phyloP scores from a whole-genome alignment of 1,140 invertebrate species.

The Trypoxylus dichotomus region DNA sequence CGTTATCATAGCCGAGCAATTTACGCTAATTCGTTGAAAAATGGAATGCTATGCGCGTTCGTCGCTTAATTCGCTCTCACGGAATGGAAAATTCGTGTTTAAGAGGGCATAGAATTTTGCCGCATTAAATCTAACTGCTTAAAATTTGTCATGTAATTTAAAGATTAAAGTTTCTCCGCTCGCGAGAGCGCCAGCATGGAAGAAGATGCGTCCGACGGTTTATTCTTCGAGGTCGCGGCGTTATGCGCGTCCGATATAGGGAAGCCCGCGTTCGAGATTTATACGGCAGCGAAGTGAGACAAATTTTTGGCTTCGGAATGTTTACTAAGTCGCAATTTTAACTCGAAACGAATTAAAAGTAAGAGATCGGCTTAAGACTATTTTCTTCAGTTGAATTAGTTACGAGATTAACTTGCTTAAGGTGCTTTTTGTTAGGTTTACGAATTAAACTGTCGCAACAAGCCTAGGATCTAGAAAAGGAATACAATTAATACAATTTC shows the following conservation, averaged over 20 bases:
- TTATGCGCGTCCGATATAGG: background rate
- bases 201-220: background rate
- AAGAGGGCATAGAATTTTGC: background rate
- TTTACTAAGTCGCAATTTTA: background rate
- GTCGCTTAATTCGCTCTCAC: background rate
- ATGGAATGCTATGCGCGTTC: background rate
- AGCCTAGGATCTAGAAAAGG: too few species aligned
- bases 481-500: too few species aligned
- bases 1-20: background rate
- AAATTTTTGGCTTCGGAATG: background rate
- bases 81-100: background rate
- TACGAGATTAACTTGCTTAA: too few species aligned
- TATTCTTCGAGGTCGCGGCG: background rate
- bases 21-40: background rate
- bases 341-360: too few species aligned
- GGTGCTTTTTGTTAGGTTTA: too few species aligned
- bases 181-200: background rate
- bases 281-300: background rate
- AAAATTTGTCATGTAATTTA: constrained; percentile 1
- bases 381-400: too few species aligned
- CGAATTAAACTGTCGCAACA: too few species aligned
- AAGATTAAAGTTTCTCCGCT: background rate
- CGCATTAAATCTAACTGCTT: background rate
- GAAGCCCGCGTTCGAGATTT: background rate
- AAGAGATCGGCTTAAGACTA: too few species aligned